Evolutionary conservation across 2,888 invertebrate genomes (phyloP).

Genomic region (Drosophila hamatofila): DNA sequence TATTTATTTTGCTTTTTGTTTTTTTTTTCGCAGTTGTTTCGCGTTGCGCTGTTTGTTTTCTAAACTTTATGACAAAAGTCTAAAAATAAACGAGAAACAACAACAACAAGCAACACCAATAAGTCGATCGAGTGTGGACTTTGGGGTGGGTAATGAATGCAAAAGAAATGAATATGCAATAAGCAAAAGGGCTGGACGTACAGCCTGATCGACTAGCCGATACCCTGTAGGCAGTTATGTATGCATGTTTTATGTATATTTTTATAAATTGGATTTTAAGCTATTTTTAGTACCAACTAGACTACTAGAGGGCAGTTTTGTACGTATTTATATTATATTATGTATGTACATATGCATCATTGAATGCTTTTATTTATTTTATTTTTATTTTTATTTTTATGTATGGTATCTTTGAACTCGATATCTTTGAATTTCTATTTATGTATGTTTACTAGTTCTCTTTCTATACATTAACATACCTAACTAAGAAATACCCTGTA

Average conservation of each 20-base stretch:
- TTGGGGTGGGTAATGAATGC: slow-evolving; percentile 36
- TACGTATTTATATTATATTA: not conserved
- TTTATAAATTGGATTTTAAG: not conserved
- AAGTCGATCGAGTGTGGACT: slow-evolving; percentile 23
- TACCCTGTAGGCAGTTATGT: not conserved
- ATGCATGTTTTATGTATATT: not conserved
- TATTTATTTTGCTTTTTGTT: slow-evolving; percentile 27
- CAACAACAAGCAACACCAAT: slow-evolving; percentile 29
- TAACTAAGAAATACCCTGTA: not conserved
- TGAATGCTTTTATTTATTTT: no score
- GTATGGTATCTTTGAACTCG: no score
- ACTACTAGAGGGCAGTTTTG: no score
- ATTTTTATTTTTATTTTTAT: no score
- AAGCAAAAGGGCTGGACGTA: slow-evolving; percentile 4
- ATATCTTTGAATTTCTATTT: no score
- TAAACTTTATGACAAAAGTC: slow-evolving; percentile 78
- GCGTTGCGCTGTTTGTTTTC: slow-evolving; percentile 60
- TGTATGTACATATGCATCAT: not conserved
- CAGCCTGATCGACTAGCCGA: not conserved
- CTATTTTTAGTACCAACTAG: no score
- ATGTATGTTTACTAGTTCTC: not conserved
- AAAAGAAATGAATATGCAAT: slow-evolving; percentile 53
- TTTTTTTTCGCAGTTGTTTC: slow-evolving; percentile 51
- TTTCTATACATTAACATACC: not conserved
- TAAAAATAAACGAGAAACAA: slow-evolving; percentile 65